phyloP scores from a whole-genome alignment of 35 echinoderm and acorn worm species.

The Stichopus chloronotus region DNA sequence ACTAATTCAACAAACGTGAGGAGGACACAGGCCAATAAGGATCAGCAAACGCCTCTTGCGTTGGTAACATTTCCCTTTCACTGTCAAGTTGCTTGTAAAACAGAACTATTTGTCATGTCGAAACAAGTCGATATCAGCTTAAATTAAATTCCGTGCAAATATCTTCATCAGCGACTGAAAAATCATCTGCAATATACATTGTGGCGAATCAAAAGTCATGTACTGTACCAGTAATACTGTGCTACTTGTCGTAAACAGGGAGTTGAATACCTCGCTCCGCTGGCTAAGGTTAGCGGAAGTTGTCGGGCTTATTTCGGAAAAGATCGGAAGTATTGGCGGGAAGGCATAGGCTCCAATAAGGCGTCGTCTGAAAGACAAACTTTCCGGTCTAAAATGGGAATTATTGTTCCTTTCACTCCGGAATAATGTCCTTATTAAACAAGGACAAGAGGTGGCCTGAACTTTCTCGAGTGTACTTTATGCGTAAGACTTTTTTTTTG shows the following conservation, averaged over 20 bases:
- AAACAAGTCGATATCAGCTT: conserved; percentile 26
- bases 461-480: conserved; percentile 47
- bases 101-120: conserved; percentile 26
- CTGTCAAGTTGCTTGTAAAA: conserved; percentile 25
- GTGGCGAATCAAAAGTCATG: conserved; percentile 7
- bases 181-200: conserved; percentile 40
- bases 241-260: conserved; percentile 42
- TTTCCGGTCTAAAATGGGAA: conserved; percentile 63
- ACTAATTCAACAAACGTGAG: not conserved
- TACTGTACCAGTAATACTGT: conserved; percentile 20
- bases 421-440: conserved; percentile 66
- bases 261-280: conserved; percentile 17
- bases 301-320: conserved; percentile 41
- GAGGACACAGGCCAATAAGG: not conserved
- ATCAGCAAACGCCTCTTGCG: not conserved
- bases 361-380: conserved; percentile 63
- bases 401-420: conserved; percentile 55
- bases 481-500: not conserved
- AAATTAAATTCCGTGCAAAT: conserved; percentile 23
- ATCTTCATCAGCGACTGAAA: conserved; percentile 21
- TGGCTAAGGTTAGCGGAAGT: conserved; percentile 59
- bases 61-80: conserved; percentile 10
- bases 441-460: conserved; percentile 54
- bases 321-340: conserved; percentile 60
- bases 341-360: conserved; percentile 63